Conservation (phyloP, 1,140 invertebrate genomes). For the Thaumatotibia leucotreta region DNA sequence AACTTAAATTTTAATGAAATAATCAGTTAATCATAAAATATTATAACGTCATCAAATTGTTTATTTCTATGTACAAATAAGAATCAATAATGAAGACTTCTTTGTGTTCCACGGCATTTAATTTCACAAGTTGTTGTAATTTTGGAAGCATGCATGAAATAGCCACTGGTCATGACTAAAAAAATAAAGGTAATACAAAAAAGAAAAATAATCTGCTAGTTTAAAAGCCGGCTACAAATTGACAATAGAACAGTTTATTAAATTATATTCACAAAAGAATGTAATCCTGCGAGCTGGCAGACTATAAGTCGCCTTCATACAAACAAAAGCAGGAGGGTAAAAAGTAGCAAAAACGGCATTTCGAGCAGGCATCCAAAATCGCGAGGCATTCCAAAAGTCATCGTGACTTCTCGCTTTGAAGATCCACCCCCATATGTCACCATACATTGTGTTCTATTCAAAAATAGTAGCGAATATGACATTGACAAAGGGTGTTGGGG, state of each 20-base stretch:
- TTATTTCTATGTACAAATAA: too few species aligned
- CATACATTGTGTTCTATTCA: constrained; percentile 55
- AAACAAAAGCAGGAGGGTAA: constrained; percentile 43
- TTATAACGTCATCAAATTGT: too few species aligned
- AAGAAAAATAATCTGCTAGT: background rate
- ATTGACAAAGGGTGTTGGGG: constrained; percentile 68
- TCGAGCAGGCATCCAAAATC: constrained; percentile 31
- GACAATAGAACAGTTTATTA: constrained; percentile 27
- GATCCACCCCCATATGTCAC: constrained; percentile 54
- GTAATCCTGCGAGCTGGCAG: constrained; percentile 30
- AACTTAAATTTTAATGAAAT: too few species aligned
- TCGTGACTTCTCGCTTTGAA: constrained; percentile 48
- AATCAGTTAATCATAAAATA: too few species aligned
- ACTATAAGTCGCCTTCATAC: constrained; percentile 52
- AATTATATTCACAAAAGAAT: constrained; percentile 27
- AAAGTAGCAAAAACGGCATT: constrained; percentile 38
- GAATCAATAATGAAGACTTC: too few species aligned
- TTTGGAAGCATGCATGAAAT: too few species aligned
- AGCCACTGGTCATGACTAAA: background rate
- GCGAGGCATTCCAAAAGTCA: constrained; percentile 45
- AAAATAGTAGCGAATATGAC: constrained; percentile 66
- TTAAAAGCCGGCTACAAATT: background rate
- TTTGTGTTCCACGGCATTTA: too few species aligned
- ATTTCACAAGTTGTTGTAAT: too few species aligned
- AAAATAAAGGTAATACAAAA: background rate